Evolutionary conservation across 2,888 invertebrate genomes (phyloP).

Genomic region (Drosophila ustulata): DNA sequence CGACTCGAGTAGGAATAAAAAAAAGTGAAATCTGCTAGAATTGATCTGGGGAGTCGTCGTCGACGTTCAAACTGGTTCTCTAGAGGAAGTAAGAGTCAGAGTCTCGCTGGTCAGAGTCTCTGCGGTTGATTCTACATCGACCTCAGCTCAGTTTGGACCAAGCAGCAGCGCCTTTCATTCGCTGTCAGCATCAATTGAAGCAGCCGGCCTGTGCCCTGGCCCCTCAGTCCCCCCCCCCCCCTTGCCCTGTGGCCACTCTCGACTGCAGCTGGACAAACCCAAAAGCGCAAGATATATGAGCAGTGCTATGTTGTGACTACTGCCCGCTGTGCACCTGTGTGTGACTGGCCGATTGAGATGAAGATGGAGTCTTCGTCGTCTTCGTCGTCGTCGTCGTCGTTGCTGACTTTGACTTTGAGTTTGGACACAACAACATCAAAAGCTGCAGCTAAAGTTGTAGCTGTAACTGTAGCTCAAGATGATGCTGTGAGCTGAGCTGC

Average conservation of each 20-base stretch:
- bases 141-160: slow-evolving; percentile 39
- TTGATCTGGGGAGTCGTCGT: slow-evolving; percentile 77
- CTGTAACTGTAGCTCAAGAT: slow-evolving; percentile 12
- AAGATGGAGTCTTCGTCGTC: slow-evolving; percentile 33
- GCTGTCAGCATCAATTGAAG: slow-evolving; percentile 80
- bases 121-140: slow-evolving; percentile 42
- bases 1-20: slow-evolving; percentile 35
- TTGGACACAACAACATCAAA: not conserved
- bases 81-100: slow-evolving; percentile 58
- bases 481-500: slow-evolving; percentile 7
- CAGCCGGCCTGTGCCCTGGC: slow-evolving; percentile 47
- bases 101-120: slow-evolving; percentile 35
- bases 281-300: slow-evolving; percentile 66
- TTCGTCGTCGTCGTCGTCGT: not conserved
- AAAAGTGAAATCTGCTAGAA: slow-evolving; percentile 81
- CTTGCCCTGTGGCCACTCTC: not conserved
- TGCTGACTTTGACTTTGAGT: slow-evolving; percentile 28
- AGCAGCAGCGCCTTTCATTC: slow-evolving; percentile 70
- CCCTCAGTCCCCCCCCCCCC: not conserved
- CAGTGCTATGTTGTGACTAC: slow-evolving; percentile 73
- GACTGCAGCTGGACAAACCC: slow-evolving; percentile 7
- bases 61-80: slow-evolving; percentile 66
- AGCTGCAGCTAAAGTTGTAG: slow-evolving; percentile 19
- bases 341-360: slow-evolving; percentile 27
- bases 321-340: slow-evolving; percentile 80